A percentile compares a stretch with the other conserved stretches of the same genome.
phyloP scores from a whole-genome alignment of 2,888 invertebrate genomes.

The Theretra japonica region DNA sequence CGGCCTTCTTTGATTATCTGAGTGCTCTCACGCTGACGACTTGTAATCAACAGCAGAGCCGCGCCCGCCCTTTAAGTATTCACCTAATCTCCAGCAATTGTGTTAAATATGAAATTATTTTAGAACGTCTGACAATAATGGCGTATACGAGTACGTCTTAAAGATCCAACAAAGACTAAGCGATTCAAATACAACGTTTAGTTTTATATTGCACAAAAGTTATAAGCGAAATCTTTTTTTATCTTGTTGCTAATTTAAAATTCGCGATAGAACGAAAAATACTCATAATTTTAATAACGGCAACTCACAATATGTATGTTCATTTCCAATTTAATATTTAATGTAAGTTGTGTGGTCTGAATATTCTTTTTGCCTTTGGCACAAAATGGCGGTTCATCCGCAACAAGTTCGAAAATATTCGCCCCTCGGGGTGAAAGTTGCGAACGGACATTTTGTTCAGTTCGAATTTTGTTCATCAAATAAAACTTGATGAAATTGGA shows the following conservation, averaged over 20 bases:
- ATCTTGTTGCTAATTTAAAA: neutral
- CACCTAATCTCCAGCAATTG: neutral
- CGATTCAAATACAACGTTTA: too few species aligned
- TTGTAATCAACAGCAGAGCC: constrained; percentile 41
- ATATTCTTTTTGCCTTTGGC: constrained; percentile 37
- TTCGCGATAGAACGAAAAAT: neutral
- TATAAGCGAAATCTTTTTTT: too few species aligned
- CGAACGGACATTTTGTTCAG: constrained; percentile 33
- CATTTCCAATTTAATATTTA: neutral
- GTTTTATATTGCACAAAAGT: too few species aligned
- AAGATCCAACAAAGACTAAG: neutral
- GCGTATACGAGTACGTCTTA: neutral
- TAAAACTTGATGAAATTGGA: constrained; percentile 38
- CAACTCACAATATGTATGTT: neutral
- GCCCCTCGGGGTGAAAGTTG: constrained; percentile 41
- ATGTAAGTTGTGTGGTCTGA: constrained; percentile 35
- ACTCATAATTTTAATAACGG: neutral
- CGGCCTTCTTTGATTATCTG: constrained; percentile 43
- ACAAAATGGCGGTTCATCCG: constrained; percentile 40
- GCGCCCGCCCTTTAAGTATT: constrained; percentile 8
- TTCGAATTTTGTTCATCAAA: constrained; percentile 35
- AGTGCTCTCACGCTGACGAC: constrained; percentile 38
- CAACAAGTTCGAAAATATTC: constrained; percentile 43
- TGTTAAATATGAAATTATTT: neutral
- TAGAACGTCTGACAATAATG: neutral